Conservation (phyloP, 35 echinoderm and acorn worm species). For the Patiria miniata region DNA sequence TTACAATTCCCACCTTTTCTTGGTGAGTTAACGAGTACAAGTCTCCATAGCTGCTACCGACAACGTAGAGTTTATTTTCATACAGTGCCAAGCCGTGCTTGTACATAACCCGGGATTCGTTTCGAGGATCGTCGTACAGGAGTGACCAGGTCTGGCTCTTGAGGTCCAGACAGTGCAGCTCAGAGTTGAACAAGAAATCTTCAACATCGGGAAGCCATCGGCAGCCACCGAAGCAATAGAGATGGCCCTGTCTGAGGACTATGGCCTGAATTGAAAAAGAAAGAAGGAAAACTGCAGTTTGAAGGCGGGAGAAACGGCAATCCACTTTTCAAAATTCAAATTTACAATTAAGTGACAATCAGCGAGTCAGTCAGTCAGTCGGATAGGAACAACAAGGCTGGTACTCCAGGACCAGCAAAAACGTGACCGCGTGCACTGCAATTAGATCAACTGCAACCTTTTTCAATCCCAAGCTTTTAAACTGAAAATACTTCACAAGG, state of each 20-base stretch:
- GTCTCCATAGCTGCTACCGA: constrained; percentile 13
- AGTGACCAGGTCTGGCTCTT: not conserved
- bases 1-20: too few species aligned
- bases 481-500: too few species aligned
- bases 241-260: not conserved
- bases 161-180: not conserved
- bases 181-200: not conserved
- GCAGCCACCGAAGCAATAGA: not conserved
- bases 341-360: too few species aligned
- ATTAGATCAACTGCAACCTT: too few species aligned
- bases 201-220: not conserved
- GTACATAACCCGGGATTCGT: constrained; percentile 20
- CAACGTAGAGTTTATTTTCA: constrained; percentile 35
- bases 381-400: too few species aligned
- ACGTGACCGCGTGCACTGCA: too few species aligned
- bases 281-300: not conserved
- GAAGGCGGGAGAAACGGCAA: too few species aligned
- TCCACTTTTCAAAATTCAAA: too few species aligned
- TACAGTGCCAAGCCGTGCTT: constrained; percentile 33
- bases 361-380: too few species aligned
- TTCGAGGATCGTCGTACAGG: not conserved
- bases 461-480: too few species aligned
- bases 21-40: too few species aligned
- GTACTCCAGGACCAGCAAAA: too few species aligned
- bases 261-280: not conserved